Base-by-base conservation (phyloP, 2,888 invertebrate genomes). In the Lycia hirtaria region DNA sequence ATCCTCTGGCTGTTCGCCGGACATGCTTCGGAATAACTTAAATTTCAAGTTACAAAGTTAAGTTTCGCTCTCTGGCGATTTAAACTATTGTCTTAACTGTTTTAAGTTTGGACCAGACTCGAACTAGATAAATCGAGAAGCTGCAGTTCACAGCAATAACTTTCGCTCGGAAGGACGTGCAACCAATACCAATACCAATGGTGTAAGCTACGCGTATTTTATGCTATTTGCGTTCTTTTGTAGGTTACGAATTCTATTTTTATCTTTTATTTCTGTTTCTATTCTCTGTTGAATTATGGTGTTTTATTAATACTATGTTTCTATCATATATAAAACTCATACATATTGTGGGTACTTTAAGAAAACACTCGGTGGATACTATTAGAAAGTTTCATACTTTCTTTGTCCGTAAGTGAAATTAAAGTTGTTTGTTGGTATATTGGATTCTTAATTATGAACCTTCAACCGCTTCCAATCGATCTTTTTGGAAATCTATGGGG, bases 21-120 rank as follows among this genome's bases (percentile, higher is more conserved):
- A 72, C 66, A 66, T 72, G 67, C 69, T 62, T 48, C 59, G 41
- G 76, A 76, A 78, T 77, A 75, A 69, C 69, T 67, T 67, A 65
- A 69, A 48, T 61, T 59, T 54, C 40, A 53, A 51, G 40, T 32
- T 55, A 47, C 59, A 47, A 56, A 47, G 43, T 56, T 56, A 49
- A 52, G 54, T 44, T 55, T 41, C 15, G 40, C 33, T 52, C 45
- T 44, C 33, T 40, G 50, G 28, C 40, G 58, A 55, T 57, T 51
- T 52, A 48, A 56, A 54, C 47, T 47, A 53, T 40, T 37, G 38
- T 62, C 24, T 28, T 47, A 59, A 59, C 54, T 47, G 48, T 55
- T 37, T 20, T 30, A 62, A 55, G 56, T 53, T 64, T 48, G 12
- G 44, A 28, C 35, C 53, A 35, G 51, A 57, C 47, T 54, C 41